Base-by-base conservation (phyloP, 1,140 invertebrate genomes). In the Monochamus saltuarius region DNA sequence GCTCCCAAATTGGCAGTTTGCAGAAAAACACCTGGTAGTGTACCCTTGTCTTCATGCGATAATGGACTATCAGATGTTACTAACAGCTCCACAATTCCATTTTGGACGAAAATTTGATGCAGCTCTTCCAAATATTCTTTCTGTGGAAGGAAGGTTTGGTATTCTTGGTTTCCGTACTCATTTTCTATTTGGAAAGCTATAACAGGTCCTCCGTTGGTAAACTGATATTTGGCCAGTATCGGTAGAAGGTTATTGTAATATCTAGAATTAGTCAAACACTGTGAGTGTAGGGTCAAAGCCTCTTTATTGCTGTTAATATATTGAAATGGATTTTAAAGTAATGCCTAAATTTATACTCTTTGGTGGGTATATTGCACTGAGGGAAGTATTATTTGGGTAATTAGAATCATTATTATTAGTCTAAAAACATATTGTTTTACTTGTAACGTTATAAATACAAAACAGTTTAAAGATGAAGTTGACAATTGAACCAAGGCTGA, bases 161-260 rank as follows among this genome's bases (percentile, higher is more conserved):
- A 19, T 34, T 57, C 62, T 37, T 68, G 73, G 50, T 56, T 66
- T 11, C 79, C 83, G 66, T 82, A 85, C 65, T 86, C 84, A 69
- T 86, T 86, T 70, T 86, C 84, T 56, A 86, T 57, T 68, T 70
- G 69, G 34, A 68, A 47, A 9, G 78, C 81, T 52, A 87, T 83
- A 49, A 87, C 84, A 0, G 84, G 80, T 1, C 85, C 85, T 7
- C 83, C 82, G 37, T 78, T 71, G 0, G 73, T 75, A 66, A 82
- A 81, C 72, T 84, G 81, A n/a, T 83, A 64, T 58, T 81, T 77
- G n/a, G 69, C 66, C 9, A 85, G 62, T 52, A 71, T 65, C 16
- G 77, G 73, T 6, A 86, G 62, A 0, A 85, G 67, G 43, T 77
- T 53, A 19, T 73, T 69, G 61, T 82, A 82, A 63, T 79, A 85